phyloP scores from a whole-genome alignment of 2,888 invertebrate genomes.

The Thysanoteuthis rhombus region DNA sequence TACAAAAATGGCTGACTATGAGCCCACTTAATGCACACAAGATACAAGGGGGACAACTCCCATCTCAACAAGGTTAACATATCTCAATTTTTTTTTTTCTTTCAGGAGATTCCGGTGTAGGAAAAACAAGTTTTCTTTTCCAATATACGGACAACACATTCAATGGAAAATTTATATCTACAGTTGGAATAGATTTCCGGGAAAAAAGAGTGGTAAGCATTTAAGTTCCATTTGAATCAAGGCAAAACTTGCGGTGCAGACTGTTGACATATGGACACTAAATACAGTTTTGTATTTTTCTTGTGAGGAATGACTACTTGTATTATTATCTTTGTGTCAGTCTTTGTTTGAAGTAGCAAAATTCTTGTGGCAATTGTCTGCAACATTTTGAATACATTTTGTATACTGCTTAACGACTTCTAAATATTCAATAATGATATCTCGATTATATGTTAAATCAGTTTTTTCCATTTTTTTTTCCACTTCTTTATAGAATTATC shows the following conservation, averaged over 20 bases:
- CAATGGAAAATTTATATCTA: constrained; percentile 91
- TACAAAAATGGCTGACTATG: too few relatives aligned
- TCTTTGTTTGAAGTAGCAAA: background rate
- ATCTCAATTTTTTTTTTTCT: constrained; percentile 13
- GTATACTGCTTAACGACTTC: too few relatives aligned
- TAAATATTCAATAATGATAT: too few relatives aligned
- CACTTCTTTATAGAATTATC: background rate
- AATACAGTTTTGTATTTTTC: background rate
- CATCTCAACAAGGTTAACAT: background rate
- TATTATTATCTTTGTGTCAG: background rate
- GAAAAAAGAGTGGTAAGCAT: constrained; percentile 84
- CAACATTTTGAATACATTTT: background rate
- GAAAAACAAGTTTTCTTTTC: constrained; percentile 94
- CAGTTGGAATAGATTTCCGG: constrained; percentile 96
- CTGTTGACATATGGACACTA: background rate
- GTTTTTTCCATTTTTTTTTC: background rate
- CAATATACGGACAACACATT: constrained; percentile 95
- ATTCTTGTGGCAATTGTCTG: background rate
- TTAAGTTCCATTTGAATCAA: background rate
- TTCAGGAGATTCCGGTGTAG: constrained; percentile 87
- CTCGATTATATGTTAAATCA: too few relatives aligned
- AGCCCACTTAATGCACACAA: too few relatives aligned
- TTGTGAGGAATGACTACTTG: background rate
- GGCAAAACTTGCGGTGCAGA: background rate
- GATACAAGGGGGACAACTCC: too few relatives aligned